Evolutionary conservation across 2,113 vertebrate genomes (phyloP).

Genomic region (Ceuthmochares aereus): DNA sequence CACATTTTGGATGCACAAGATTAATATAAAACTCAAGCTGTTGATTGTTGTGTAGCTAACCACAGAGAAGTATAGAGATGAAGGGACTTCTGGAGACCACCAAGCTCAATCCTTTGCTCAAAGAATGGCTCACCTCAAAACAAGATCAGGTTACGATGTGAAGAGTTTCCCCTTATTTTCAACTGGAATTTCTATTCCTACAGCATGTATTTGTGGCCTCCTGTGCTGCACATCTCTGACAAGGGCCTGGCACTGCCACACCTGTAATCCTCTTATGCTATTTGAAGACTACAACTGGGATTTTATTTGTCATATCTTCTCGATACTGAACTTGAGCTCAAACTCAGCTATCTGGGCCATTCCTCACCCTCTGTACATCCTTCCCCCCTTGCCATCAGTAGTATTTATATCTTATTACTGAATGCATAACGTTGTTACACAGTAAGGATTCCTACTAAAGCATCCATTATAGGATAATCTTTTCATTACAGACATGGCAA

Average conservation of each 20-base stretch:
- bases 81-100: neutral
- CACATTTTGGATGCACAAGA: neutral
- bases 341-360: neutral
- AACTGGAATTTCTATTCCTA: neutral
- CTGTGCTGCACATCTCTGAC: neutral
- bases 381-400: too few species aligned
- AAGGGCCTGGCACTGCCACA: neutral
- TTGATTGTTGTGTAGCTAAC: neutral
- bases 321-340: neutral
- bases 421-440: neutral
- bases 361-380: neutral
- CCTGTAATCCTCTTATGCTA: neutral
- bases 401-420: neutral
- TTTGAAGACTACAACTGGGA: neutral
- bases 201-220: accelerated
- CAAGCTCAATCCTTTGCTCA: neutral
- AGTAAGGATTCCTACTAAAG: neutral
- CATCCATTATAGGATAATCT: neutral
- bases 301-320: neutral
- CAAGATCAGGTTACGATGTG: neutral
- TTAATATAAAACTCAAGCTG: neutral
- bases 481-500: neutral
- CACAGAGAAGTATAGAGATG: neutral
- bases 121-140: neutral
- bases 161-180: neutral